Evolutionary conservation across 2,797 vertebrate genomes (phyloP).

Genomic region (Lophius americanus): DNA sequence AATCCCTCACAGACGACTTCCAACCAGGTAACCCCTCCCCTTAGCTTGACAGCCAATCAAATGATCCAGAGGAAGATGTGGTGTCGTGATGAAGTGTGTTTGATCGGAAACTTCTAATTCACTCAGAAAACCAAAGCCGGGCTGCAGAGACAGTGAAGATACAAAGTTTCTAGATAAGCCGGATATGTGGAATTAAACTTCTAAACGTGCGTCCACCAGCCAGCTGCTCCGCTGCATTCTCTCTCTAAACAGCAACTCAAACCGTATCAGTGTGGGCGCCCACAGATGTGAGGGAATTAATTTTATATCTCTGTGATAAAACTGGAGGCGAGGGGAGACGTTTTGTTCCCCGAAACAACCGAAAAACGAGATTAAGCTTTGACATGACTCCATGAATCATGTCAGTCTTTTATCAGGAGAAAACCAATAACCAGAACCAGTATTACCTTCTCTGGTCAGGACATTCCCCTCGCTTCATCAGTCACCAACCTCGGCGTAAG

Average conservation of each 20-base stretch:
- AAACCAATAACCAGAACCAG: no score
- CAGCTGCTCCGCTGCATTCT: not conserved
- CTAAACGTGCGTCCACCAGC: slow-evolving; percentile 6
- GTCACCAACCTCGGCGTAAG: no score
- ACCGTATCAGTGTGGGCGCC: not conserved
- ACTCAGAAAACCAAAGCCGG: no score
- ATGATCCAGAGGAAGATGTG: no score
- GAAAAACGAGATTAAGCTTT: slow-evolving; percentile 31
- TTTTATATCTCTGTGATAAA: slow-evolving; percentile 29
- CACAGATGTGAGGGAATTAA: slow-evolving; percentile 20
- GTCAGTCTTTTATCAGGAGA: slow-evolving; percentile 26
- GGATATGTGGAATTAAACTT: not conserved
- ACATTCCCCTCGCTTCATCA: no score
- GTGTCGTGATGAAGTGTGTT: no score
- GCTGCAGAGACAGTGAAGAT: not conserved
- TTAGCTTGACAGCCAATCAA: no score
- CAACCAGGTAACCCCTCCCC: no score
- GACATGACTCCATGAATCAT: slow-evolving; percentile 37
- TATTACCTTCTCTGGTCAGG: no score
- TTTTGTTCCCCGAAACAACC: slow-evolving; percentile 28
- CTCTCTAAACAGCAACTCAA: not conserved
- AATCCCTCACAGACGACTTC: no score
- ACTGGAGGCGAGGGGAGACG: not conserved
- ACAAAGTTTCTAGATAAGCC: slow-evolving; percentile 21
- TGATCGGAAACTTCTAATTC: no score